Evolutionary conservation across 1,140 invertebrate species (phyloP).

Genomic region (Sycobia sp.): DNA sequence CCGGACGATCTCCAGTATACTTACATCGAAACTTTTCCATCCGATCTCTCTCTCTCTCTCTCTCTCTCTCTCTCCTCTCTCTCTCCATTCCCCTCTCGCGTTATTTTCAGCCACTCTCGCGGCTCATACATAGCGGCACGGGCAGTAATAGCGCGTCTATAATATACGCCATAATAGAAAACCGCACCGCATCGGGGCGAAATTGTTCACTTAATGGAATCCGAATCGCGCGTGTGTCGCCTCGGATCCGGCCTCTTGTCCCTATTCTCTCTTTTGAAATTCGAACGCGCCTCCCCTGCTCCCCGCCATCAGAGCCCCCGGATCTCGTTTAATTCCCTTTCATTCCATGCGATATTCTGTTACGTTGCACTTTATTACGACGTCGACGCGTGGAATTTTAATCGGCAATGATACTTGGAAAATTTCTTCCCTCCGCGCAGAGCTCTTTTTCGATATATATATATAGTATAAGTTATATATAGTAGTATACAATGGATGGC

Average conservation of each 20-base stretch:
- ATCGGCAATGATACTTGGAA: constrained; percentile 10
- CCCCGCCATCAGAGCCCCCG: too few relatives aligned
- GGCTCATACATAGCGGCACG: too few relatives aligned
- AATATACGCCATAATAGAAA: too few relatives aligned
- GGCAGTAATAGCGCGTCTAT: too few relatives aligned
- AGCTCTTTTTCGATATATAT: too few relatives aligned
- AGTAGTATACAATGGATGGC: too few relatives aligned
- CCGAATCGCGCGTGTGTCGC: constrained; percentile 43
- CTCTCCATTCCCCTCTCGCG: too few relatives aligned
- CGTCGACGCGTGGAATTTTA: constrained; percentile 8
- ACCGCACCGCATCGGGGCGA: neutral
- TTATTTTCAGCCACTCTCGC: too few relatives aligned
- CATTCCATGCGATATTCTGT: constrained; percentile 11
- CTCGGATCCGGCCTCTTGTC: constrained; percentile 25
- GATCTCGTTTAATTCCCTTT: constrained; percentile 11
- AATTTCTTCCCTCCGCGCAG: neutral
- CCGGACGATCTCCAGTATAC: constrained; percentile 1
- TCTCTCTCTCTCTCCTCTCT: too few relatives aligned
- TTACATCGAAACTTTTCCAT: constrained; percentile 20
- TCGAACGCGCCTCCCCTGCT: too few relatives aligned
- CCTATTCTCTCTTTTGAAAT: constrained; percentile 19
- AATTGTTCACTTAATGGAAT: constrained; percentile 51
- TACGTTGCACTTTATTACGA: constrained; percentile 7
- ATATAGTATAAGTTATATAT: too few relatives aligned
- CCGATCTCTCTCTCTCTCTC: constrained; percentile 21